A percentile compares a stretch with the other conserved stretches of the same genome.
These are phyloP conservation scores for Parnassius orleans DNA, from an alignment of 2,888 invertebrate species.

Conservation along the genomic window DNA sequence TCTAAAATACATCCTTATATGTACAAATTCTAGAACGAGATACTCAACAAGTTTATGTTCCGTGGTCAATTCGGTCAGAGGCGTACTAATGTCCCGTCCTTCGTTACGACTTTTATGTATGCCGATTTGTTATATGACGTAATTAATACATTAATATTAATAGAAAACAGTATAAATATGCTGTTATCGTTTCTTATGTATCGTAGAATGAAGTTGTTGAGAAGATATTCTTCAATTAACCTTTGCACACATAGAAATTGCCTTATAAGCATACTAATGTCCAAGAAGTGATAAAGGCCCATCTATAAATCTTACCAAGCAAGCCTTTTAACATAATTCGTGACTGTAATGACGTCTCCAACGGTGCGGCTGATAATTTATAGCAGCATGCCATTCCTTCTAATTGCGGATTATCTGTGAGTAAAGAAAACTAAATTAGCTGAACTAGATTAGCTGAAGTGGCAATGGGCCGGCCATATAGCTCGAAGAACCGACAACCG, in stretches of 20 bases:
- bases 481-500: no score
- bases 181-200: slow-evolving; percentile 1
- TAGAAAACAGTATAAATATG: slow-evolving; percentile 10
- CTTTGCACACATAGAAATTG: slow-evolving; percentile 31
- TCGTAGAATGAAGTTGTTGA: slow-evolving; percentile 14
- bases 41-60: no score
- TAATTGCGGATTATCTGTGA: slow-evolving; percentile 34
- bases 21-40: no score
- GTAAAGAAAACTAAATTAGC: slow-evolving; percentile 4
- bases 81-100: no score
- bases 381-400: slow-evolving; percentile 37
- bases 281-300: slow-evolving; percentile 39
- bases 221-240: slow-evolving; percentile 32
- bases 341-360: slow-evolving; percentile 61
- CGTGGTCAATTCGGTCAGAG: no score
- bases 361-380: slow-evolving; percentile 53
- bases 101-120: no score
- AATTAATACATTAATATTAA: slow-evolving; percentile 2
- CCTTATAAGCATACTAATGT: slow-evolving; percentile 31
- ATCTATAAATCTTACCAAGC: slow-evolving; percentile 58
- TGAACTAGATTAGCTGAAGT: no score
- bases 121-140: no score
- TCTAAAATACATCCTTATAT: no score
- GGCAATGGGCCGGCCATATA: no score
- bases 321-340: slow-evolving; percentile 64